Evolutionary conservation across 2,113 vertebrate species (phyloP).

Genomic region (Oncorhynchus masou): DNA sequence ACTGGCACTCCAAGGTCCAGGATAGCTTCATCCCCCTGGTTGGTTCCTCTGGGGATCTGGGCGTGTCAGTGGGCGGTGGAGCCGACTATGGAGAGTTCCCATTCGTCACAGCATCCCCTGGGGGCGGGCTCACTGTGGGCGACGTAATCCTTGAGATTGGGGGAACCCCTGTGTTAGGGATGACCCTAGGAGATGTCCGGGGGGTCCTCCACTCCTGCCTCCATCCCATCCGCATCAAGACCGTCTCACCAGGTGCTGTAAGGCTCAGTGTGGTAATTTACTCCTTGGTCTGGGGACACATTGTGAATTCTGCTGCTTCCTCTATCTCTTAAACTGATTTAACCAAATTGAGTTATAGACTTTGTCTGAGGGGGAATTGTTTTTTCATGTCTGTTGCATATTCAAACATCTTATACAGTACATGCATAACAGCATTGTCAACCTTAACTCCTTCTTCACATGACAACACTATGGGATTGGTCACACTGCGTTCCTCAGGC

Average conservation of each 20-base stretch:
- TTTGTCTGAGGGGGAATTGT: no score
- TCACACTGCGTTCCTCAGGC: background rate
- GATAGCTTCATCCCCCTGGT: conserved; percentile 73
- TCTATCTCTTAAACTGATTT: background rate
- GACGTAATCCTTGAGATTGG: conserved; percentile 78
- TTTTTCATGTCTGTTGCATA: no score
- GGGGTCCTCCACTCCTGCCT: conserved; percentile 78
- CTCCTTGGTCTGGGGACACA: conserved; percentile 1
- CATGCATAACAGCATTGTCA: no score
- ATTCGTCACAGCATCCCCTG: conserved; percentile 75
- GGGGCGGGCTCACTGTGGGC: conserved; percentile 72
- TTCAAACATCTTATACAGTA: no score
- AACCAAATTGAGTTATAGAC: no score
- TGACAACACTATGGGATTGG: no score
- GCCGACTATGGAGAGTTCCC: conserved; percentile 82
- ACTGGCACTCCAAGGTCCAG: conserved; percentile 79
- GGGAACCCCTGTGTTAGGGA: conserved; percentile 76
- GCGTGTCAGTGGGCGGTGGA: conserved; percentile 74
- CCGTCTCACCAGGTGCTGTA: conserved; percentile 72
- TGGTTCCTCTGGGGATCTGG: conserved; percentile 69
- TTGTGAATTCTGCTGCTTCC: background rate
- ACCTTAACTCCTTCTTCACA: no score
- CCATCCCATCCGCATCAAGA: conserved; percentile 78
- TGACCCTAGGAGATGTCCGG: conserved; percentile 78
- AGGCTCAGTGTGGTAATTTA: background rate